phyloP scores from a whole-genome alignment of 1,140 invertebrate species.

The Bursaphelenchus mucronatus region DNA sequence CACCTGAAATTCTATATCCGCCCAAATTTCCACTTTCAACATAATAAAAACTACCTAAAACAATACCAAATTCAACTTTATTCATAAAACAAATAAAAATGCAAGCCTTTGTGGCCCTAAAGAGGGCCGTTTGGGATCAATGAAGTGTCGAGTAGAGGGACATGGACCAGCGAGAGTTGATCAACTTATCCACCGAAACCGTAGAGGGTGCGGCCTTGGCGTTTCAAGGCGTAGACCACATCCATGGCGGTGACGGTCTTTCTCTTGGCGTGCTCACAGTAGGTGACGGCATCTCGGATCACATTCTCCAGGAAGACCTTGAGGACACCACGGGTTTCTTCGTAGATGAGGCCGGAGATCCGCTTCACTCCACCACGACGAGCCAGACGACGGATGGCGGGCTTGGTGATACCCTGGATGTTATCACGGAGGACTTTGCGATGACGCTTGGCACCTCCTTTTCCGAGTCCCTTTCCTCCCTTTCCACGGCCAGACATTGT shows the following conservation, averaged over 20 bases:
- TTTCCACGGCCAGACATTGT: slow-evolving; percentile 66
- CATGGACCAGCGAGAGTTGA: neutral
- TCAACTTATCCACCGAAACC: slow-evolving; percentile 66
- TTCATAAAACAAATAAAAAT: neutral
- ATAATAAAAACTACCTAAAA: no score
- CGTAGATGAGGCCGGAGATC: slow-evolving; percentile 72
- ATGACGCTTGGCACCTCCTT: slow-evolving; percentile 71
- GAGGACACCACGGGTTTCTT: slow-evolving; percentile 60
- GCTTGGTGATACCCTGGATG: slow-evolving; percentile 69
- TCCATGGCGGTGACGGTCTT: slow-evolving; percentile 82
- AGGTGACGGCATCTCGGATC: slow-evolving; percentile 76
- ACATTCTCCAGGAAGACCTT: slow-evolving; percentile 73
- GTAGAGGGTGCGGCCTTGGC: slow-evolving; percentile 71
- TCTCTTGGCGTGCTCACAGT: slow-evolving; percentile 75
- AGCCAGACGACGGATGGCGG: slow-evolving; percentile 69
- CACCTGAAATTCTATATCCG: no score
- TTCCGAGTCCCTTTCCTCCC: slow-evolving; percentile 69
- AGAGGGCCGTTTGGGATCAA: slow-evolving; percentile 44
- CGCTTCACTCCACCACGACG: slow-evolving; percentile 73
- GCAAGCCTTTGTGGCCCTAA: slow-evolving; percentile 31
- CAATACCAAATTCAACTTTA: no score
- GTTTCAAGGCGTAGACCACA: slow-evolving; percentile 77
- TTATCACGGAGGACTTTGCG: slow-evolving; percentile 69
- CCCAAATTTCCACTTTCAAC: no score
- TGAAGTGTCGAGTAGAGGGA: slow-evolving; percentile 1